Conservation (phyloP, 2,113 vertebrate genomes). For the Sus scrofa region DNA sequence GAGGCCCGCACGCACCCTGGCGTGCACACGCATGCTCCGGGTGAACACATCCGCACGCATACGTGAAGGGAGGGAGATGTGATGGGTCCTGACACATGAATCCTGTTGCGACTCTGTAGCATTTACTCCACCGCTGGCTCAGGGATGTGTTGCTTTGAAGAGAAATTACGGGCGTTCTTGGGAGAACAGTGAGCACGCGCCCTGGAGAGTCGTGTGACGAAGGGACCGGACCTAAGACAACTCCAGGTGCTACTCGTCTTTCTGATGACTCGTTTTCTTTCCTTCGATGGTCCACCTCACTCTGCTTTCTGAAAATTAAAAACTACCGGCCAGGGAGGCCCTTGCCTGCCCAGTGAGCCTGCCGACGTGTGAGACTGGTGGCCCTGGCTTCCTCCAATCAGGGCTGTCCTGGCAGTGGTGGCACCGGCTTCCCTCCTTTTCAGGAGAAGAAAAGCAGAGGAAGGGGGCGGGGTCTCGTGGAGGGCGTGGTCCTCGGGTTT, state of each 20-base stretch:
- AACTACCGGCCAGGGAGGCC: neutral
- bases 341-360: neutral
- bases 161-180: neutral
- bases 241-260: neutral
- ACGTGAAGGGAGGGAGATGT: neutral
- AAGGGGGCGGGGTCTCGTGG: neutral
- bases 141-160: too few relatives aligned
- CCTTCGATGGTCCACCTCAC: too few relatives aligned
- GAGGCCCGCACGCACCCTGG: neutral
- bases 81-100: neutral
- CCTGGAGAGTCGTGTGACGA: neutral
- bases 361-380: neutral
- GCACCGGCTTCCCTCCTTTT: neutral
- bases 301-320: constrained; percentile 51
- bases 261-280: too few relatives aligned
- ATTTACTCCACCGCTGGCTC: neutral
- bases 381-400: neutral
- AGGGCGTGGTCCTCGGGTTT: neutral
- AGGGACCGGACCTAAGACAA: neutral
- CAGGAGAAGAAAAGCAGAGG: neutral
- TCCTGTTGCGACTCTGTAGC: neutral
- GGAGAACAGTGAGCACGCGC: neutral
- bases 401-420: neutral
- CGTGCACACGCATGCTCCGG: neutral
- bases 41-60: neutral